Evolutionary conservation across 2,888 invertebrate species (phyloP), one percentile per base, ranked within the genome.

Genomic region (Odontocerum albicorne): DNA sequence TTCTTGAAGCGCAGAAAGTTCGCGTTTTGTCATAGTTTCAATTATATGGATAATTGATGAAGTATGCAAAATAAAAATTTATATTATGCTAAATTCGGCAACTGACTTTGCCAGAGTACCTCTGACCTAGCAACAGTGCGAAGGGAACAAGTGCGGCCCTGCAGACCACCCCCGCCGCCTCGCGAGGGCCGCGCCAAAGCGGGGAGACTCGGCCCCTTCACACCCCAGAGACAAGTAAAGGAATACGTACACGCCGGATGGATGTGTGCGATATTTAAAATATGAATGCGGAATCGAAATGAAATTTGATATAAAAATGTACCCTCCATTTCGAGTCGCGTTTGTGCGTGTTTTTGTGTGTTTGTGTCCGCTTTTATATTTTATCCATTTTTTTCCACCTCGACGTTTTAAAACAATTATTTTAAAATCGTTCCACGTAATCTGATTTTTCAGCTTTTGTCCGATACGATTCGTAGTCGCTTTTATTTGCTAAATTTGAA

Each of bases 271-370:
- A 49, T 59, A 56, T 59, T 55, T 59, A 56, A 59, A 59, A 59
- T 59, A 59, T 59, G 59, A 59, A 53, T 56, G 46, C 55, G 59
- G 59, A 59, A 59, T 59, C 59, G 59, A 59, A 59, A 59, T 56
- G 59, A 59, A 59, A 59, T 59, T 59, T 56, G 56, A 59, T 59
- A 59, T 59, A 56, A 59, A 59, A 59, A 53, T 59, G 59, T 55
- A 12, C 58, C 50, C 58, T 55, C 45, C 39, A 50, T 58, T 59
- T 47, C 42, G 42, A 39, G 39, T 53, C 53, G 38, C 42, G 40
- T 49, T 27, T 35, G 32, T 45, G 43, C 47, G 46, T 53, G 20
- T 49, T 36, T 12, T 17, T 13, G 10, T n/a, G 46, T 47, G 19
- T 53, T 46, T 47, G 46, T 42, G 51, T 27, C 36, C 13, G 35